Conservation (phyloP, 2,797 vertebrate species). For the Coccyzus lansbergi region DNA sequence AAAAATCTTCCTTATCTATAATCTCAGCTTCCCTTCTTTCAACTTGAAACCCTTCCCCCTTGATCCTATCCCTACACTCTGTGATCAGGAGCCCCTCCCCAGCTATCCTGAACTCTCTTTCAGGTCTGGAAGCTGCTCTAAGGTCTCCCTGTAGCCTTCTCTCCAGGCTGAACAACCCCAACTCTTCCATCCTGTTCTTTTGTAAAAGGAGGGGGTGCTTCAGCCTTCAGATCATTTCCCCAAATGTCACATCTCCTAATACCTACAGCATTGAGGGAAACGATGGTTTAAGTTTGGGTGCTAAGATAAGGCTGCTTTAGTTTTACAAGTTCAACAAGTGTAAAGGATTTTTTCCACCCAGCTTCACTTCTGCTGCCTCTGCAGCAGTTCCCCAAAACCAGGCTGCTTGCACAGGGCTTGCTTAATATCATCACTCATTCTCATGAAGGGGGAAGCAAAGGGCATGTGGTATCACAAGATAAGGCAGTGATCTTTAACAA, state of each 20-base stretch:
- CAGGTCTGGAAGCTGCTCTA: too few species aligned
- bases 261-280: neutral
- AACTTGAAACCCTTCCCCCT: too few species aligned
- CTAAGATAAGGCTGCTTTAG: neutral
- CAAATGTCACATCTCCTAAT: neutral
- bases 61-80: too few species aligned
- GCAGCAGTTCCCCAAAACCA: slow-evolving; percentile 48
- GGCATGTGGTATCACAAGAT: neutral
- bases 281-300: neutral
- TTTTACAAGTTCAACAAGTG: neutral
- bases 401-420: neutral
- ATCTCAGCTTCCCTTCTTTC: too few species aligned
- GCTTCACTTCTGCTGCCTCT: slow-evolving; percentile 65
- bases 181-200: too few species aligned
- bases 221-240: neutral
- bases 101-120: too few species aligned
- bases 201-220: too few species aligned
- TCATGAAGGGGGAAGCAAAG: slow-evolving; percentile 11
- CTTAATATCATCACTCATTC: neutral
- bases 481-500: neutral
- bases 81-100: too few species aligned
- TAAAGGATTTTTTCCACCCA: slow-evolving; percentile 45
- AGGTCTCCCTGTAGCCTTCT: too few species aligned
- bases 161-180: too few species aligned
- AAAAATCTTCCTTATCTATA: too few species aligned